Percentiles rank a stretch among this genome's conserved stretches.
These are phyloP conservation scores for Characodon lateralis DNA, from an alignment of 2,797 vertebrate species.

Conservation along the genomic window DNA sequence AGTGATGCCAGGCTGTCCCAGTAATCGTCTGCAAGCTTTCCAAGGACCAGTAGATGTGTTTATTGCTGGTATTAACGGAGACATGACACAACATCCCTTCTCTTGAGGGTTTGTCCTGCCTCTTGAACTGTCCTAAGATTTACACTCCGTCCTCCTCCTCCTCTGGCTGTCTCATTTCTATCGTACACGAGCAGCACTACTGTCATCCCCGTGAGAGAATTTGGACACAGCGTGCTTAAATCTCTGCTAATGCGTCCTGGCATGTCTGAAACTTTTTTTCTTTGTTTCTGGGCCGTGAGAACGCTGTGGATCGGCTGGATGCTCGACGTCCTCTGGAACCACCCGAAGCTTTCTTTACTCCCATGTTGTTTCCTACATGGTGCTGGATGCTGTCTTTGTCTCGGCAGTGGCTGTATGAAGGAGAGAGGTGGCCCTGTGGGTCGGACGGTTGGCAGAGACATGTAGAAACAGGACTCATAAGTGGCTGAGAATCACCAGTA, in stretches of 20 bases:
- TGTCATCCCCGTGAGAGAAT: conserved; percentile 22
- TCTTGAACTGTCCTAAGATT: conserved; percentile 52
- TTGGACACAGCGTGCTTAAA: conserved; percentile 33
- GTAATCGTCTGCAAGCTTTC: conserved; percentile 60
- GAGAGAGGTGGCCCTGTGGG: background rate
- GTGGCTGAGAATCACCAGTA: too few relatives aligned
- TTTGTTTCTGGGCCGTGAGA: conserved; percentile 29
- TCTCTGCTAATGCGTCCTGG: conserved; percentile 38
- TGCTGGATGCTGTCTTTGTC: conserved; percentile 5
- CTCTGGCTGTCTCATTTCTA: conserved; percentile 3
- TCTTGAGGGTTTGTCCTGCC: conserved; percentile 29
- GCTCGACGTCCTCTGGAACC: conserved; percentile 21
- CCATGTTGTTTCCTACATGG: conserved; percentile 24
- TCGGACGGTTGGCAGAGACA: background rate
- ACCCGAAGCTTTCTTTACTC: conserved; percentile 33
- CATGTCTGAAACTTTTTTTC: background rate
- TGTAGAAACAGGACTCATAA: conserved; percentile 18
- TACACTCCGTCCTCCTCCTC: conserved; percentile 38
- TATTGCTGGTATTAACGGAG: conserved; percentile 66
- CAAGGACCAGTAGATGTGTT: conserved; percentile 55
- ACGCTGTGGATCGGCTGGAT: conserved; percentile 12
- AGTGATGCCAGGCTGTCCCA: conserved; percentile 33
- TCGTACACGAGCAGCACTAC: conserved; percentile 8
- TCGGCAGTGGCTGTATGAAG: conserved; percentile 17
- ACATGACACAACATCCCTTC: conserved; percentile 52